Base-by-base conservation (phyloP, 2,888 invertebrate species). In the Polietes domitor region DNA sequence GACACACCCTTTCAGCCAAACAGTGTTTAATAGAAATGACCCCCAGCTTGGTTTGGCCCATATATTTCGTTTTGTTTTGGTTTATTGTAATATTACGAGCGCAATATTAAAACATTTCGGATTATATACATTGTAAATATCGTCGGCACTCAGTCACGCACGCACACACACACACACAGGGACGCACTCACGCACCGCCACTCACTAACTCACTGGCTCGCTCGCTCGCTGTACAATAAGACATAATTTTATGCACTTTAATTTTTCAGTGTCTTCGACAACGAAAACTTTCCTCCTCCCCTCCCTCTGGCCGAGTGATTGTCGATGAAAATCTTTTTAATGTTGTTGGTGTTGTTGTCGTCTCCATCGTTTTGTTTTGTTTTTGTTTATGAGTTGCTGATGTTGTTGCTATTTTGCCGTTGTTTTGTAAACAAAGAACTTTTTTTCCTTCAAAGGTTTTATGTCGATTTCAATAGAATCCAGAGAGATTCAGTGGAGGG, bases 11-110 rank as follows among this genome's bases (percentile, higher is more conserved):
- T 19, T 37, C 19, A 28, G 12, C 2, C 19, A 37, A 9, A 65
- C 12, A 37, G 4, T 61, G 17, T 65, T 41, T 37, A 65, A 37
- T 41, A 65, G 21, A 76, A 84, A 76, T 84, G 84, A 84, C 84
- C 84, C 84, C 84, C 84, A 84, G 84, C 84, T 84, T 84, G 81
- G 84, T 84, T 76, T 84, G 84, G 81, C 84, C 84, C 81, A 84
- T 81, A 81, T 83, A 79, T 63, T 26, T 83, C 32, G 17, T 24
- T 78, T 55, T 50, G 41, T 76, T 65, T 75, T 37, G 73, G 72
- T 75, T 77, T 76, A 70, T 76, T 84, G 72, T 76, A 74, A 70
- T 74, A 80, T 19, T 17, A 37, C 37, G n/a, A 50, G 50, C 7
- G 9, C 32, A 63, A 53, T 37, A 37, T 65, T 65, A 65, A 65